Evolutionary conservation across 2,113 vertebrate genomes (phyloP).

Genomic region (Mastomys coucha): DNA sequence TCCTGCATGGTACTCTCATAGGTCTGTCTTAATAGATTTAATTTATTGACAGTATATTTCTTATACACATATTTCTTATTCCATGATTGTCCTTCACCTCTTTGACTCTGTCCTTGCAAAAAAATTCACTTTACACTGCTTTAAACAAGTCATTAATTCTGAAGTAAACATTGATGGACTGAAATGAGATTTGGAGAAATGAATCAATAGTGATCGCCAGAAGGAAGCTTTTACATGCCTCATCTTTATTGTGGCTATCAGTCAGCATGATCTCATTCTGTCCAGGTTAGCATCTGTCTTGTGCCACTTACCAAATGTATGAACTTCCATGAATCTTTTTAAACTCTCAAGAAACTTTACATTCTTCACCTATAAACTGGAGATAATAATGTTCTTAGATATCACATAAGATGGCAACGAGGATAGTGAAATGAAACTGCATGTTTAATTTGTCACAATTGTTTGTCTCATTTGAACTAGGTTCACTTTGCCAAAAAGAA

Average conservation of each 20-base stretch:
- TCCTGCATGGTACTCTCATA: neutral
- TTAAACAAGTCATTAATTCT: conserved; percentile 20
- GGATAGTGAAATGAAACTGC: neutral
- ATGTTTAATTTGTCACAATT: neutral
- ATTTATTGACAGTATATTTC: neutral
- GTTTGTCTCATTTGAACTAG: neutral
- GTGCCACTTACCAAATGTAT: neutral
- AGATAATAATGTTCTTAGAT: neutral
- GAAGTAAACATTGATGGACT: conserved; percentile 29
- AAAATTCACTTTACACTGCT: neutral
- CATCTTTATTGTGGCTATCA: neutral
- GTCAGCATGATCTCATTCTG: neutral
- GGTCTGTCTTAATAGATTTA: neutral
- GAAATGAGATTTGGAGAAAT: conserved; percentile 34
- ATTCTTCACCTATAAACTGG: neutral
- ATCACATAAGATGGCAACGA: neutral
- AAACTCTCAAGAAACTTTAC: neutral
- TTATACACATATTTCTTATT: neutral
- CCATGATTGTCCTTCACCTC: neutral
- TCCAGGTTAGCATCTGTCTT: neutral
- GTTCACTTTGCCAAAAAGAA: neutral
- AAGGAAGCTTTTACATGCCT: conserved; percentile 14
- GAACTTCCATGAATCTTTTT: neutral
- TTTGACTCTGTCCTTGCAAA: neutral
- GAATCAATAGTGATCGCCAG: neutral